These are phyloP conservation scores for Acanthopleura granulata DNA, from an alignment of 2,888 invertebrate species.

Conservation along the genomic window DNA sequence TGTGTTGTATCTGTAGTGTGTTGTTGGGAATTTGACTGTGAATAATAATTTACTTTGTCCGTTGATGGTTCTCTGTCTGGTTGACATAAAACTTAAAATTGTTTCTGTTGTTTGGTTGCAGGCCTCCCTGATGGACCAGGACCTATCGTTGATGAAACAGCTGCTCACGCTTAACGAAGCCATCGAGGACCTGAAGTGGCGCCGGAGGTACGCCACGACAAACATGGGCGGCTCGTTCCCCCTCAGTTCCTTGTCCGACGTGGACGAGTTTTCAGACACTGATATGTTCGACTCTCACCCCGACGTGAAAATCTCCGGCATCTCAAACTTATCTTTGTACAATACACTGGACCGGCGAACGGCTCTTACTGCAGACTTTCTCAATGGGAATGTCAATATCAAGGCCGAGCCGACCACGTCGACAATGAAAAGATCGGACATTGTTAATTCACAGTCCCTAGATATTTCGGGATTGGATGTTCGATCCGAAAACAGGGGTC, in stretches of 20 bases:
- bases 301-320: constrained; percentile 3
- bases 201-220: constrained; percentile 43
- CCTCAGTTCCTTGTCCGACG: constrained; percentile 43
- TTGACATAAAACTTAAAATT: too few relatives aligned
- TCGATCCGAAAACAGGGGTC: background rate
- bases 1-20: too few relatives aligned
- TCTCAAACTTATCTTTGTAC: constrained; percentile 12
- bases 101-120: constrained; percentile 34
- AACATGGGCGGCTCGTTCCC: constrained; percentile 45
- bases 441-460: background rate
- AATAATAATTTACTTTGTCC: too few relatives aligned
- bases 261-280: constrained; percentile 54
- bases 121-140: constrained; percentile 64
- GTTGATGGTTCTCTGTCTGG: too few relatives aligned
- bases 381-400: constrained; percentile 14
- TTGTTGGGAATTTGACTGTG: too few relatives aligned
- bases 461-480: background rate
- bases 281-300: constrained; percentile 51
- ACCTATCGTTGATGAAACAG: constrained; percentile 62
- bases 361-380: background rate
- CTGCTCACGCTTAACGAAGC: constrained; percentile 63
- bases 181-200: constrained; percentile 65
- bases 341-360: background rate
- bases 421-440: constrained; percentile 12
- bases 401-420: background rate